Percentiles rank a stretch among this genome's conserved stretches.
These are phyloP conservation scores for Alauda arvensis DNA, from an alignment of 2,797 vertebrate species.

Conservation along the genomic window DNA sequence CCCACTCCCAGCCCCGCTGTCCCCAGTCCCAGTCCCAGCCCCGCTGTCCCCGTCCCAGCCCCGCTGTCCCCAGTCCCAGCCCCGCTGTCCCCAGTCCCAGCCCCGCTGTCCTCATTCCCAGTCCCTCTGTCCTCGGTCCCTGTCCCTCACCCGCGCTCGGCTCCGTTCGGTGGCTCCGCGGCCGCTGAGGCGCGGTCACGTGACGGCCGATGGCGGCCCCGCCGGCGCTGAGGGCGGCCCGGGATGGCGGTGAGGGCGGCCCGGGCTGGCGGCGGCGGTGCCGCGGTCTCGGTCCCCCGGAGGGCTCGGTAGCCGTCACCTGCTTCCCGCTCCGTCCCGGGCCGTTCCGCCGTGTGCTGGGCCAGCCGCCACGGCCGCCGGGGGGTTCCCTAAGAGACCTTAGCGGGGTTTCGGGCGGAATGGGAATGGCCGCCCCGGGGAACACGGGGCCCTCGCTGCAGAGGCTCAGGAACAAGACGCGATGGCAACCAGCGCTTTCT, in stretches of 20 bases:
- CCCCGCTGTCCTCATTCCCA: no score
- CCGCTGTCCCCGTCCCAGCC: not conserved
- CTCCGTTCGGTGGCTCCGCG: not conserved
- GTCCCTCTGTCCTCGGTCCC: no score
- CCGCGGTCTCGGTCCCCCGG: rapidly evolving
- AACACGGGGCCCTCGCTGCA: rapidly evolving
- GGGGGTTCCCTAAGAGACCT: no score
- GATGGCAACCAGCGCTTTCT: not conserved
- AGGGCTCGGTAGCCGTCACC: no score
- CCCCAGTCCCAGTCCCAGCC: not conserved
- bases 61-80: no score
- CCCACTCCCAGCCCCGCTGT: no score
- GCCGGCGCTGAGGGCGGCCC: rapidly evolving
- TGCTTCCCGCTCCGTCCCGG: not conserved
- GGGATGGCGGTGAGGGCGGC: not conserved
- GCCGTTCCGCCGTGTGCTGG: not conserved
- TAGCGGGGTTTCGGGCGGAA: not conserved
- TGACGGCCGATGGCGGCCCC: not conserved
- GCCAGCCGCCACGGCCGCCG: not conserved
- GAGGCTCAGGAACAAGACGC: not conserved
- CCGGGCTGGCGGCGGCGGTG: not conserved
- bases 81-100: no score
- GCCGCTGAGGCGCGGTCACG: not conserved
- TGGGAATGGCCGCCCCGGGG: not conserved
- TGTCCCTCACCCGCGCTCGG: not conserved